phyloP scores from a whole-genome alignment of 2,113 vertebrate species.

The Pogona vitticeps region DNA sequence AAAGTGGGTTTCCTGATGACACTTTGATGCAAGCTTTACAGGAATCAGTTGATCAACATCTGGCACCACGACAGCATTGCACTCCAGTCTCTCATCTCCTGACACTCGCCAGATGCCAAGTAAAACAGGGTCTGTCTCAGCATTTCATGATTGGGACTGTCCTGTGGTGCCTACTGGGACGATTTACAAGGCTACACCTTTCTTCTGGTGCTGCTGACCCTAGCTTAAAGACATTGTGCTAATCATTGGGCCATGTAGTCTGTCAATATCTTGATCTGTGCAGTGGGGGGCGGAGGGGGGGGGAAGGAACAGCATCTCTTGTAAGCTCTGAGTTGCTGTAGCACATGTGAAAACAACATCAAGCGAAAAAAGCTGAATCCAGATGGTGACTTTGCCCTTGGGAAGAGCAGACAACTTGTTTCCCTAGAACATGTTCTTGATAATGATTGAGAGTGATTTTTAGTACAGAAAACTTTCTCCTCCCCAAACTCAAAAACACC shows the following conservation, averaged over 20 bases:
- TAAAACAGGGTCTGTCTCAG: neutral
- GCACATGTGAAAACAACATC: neutral
- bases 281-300: too few species aligned
- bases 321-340: neutral
- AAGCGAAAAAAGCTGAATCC: neutral
- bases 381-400: slow-evolving; percentile 34
- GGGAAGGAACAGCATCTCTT: neutral
- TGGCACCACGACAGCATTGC: neutral
- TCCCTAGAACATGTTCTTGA: neutral
- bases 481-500: neutral
- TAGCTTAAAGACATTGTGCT: neutral
- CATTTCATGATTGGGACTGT: neutral
- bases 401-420: slow-evolving; percentile 20
- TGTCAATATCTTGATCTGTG: neutral
- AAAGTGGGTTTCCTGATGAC: neutral
- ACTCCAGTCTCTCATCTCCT: neutral
- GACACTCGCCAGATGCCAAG: neutral
- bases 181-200: neutral
- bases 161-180: neutral
- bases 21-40: neutral
- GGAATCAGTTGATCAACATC: neutral
- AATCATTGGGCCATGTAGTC: neutral
- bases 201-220: neutral
- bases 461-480: neutral
- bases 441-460: slow-evolving; percentile 31